Percentiles rank a stretch among this genome's conserved stretches.
phyloP scores from a whole-genome alignment of 1,140 invertebrate genomes.

The Bactericera cockerelli region DNA sequence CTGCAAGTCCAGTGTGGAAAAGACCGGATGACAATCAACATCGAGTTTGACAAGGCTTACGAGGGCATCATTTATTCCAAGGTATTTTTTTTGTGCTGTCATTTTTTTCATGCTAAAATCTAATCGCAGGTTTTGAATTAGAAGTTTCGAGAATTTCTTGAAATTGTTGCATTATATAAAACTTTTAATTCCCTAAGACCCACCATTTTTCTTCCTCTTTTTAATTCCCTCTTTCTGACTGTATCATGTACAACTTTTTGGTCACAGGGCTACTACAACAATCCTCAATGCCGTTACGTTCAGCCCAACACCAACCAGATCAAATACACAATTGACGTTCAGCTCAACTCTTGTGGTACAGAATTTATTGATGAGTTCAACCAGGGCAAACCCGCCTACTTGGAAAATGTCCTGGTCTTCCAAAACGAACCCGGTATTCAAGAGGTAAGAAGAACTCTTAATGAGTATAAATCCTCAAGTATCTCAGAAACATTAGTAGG shows the following conservation, averaged over 20 bases:
- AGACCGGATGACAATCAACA: conserved; percentile 64
- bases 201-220: no score
- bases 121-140: neutral
- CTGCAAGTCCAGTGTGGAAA: conserved; percentile 62
- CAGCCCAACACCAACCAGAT: conserved; percentile 47
- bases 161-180: neutral
- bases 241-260: no score
- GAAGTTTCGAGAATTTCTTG: neutral
- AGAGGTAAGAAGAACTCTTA: conserved; percentile 36
- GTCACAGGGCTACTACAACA: conserved; percentile 48
- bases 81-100: conserved; percentile 29
- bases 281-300: conserved; percentile 55
- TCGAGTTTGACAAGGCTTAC: conserved; percentile 59
- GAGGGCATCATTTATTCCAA: conserved; percentile 70
- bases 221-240: no score
- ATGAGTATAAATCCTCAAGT: neutral
- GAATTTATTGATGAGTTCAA: conserved; percentile 64
- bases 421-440: conserved; percentile 65
- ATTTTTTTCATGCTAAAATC: conserved; percentile 11
- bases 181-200: neutral
- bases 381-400: conserved; percentile 51
- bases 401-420: conserved; percentile 63
- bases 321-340: conserved; percentile 57
- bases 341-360: conserved; percentile 59
- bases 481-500: no score